Percentiles rank a stretch among this genome's conserved stretches.
phyloP scores from a whole-genome alignment of 1,140 invertebrate genomes.

The Bemisia tabaci region DNA sequence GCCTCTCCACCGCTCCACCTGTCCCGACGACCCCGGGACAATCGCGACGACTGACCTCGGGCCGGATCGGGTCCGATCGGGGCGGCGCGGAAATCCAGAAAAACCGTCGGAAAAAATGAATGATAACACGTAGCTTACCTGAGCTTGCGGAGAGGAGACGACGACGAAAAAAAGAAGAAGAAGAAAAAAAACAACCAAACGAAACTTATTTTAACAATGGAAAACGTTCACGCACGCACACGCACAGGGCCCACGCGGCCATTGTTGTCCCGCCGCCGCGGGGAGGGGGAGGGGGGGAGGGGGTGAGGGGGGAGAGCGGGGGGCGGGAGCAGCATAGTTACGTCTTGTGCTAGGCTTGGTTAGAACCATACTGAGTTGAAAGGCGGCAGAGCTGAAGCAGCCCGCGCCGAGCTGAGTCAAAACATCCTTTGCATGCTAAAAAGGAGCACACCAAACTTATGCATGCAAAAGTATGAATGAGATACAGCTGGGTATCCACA shows the following conservation, averaged over 20 bases:
- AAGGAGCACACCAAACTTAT: neutral
- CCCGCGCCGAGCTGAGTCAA: neutral
- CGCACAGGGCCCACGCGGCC: neutral
- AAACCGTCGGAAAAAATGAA: too few species aligned
- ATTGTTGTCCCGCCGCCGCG: neutral
- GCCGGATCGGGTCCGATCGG: too few species aligned
- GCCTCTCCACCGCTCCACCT: too few species aligned
- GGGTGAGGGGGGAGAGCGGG: neutral
- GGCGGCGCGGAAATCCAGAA: too few species aligned
- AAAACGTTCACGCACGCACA: neutral
- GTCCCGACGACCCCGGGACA: too few species aligned
- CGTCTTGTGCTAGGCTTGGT: neutral
- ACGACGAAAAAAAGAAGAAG: too few species aligned
- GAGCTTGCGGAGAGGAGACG: too few species aligned
- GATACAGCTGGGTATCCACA: neutral
- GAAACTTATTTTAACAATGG: neutral
- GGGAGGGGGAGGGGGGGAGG: neutral
- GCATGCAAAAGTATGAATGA: neutral
- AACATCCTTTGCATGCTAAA: neutral
- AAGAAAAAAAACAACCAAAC: neutral
- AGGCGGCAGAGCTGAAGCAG: neutral
- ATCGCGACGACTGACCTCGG: too few species aligned
- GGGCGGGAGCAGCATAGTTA: neutral
- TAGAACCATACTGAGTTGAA: neutral
- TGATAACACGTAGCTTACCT: too few species aligned